phyloP scores from a whole-genome alignment of 37 sponge, comb jelly and placozoan species.

The Trichoplax adhaerens region DNA sequence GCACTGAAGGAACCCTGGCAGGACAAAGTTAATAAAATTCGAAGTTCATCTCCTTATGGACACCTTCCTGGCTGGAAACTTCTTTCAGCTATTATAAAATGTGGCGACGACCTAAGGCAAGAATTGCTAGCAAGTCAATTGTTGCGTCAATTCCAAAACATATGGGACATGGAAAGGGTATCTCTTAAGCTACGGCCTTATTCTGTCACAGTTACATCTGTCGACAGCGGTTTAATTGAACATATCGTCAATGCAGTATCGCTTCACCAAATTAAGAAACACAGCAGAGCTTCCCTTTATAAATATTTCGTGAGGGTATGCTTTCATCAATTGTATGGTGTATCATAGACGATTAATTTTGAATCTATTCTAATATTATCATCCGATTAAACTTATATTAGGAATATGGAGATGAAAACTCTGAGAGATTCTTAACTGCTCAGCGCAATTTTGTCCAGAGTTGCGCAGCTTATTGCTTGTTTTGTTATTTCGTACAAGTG shows the following conservation, averaged over 20 bases:
- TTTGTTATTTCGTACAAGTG: conserved; percentile 84
- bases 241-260: conserved; percentile 84
- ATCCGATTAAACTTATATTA: conserved; percentile 3
- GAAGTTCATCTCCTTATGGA: conserved; percentile 68
- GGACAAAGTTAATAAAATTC: conserved; percentile 56
- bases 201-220: conserved; percentile 60
- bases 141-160: conserved; percentile 66
- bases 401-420: conserved; percentile 64
- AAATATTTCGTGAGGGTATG: conserved; percentile 48
- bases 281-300: conserved; percentile 42
- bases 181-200: conserved; percentile 67
- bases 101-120: conserved; percentile 91
- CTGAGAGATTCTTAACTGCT: conserved; percentile 60
- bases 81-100: conserved; percentile 74
- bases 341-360: too few relatives aligned
- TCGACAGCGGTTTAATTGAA: conserved; percentile 86
- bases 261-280: conserved; percentile 93
- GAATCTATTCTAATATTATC: background rate
- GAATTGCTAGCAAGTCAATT: conserved; percentile 75
- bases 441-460: conserved; percentile 86
- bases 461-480: conserved; percentile 90
- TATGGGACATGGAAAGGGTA: conserved; percentile 71
- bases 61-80: conserved; percentile 84
- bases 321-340: background rate
- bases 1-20: conserved; percentile 86